A percentile compares a stretch with the other conserved stretches of the same genome.
Conservation (phyloP, 1,140 invertebrate species). For the Macrosteles quadrilineatus region DNA sequence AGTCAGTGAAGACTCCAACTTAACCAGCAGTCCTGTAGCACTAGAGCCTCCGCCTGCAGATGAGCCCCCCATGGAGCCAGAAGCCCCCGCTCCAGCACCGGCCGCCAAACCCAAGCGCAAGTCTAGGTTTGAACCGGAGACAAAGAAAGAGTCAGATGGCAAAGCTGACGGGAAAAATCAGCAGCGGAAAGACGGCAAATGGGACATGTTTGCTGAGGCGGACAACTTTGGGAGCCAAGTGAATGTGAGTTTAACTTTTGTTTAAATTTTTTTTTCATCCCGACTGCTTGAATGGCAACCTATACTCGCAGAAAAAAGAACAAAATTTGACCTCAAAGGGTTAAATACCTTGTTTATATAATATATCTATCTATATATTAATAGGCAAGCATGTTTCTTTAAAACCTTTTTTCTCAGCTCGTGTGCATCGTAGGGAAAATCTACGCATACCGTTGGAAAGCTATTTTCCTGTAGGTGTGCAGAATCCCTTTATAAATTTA, state of each 20-base stretch:
- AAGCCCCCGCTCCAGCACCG: neutral
- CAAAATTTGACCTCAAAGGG: no score
- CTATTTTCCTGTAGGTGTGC: no score
- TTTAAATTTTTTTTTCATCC: neutral
- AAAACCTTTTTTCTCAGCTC: no score
- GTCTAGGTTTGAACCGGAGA: slow-evolving; percentile 43
- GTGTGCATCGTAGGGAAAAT: no score
- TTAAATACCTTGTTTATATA: no score
- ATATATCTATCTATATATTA: no score
- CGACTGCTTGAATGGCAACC: no score
- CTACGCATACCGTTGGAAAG: no score
- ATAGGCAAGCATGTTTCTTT: no score
- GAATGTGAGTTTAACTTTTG: slow-evolving; percentile 67
- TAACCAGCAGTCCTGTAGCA: slow-evolving; percentile 26
- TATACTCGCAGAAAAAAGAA: no score
- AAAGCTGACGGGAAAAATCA: slow-evolving; percentile 41
- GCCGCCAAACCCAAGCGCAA: slow-evolving; percentile 37
- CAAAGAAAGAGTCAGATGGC: slow-evolving; percentile 39
- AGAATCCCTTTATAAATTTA: neutral
- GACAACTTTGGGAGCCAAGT: slow-evolving; percentile 84
- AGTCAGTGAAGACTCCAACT: slow-evolving; percentile 63
- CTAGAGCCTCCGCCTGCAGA: slow-evolving; percentile 2
- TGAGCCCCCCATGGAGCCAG: slow-evolving; percentile 37
- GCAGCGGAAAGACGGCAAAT: slow-evolving; percentile 58
- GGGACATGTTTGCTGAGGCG: slow-evolving; percentile 88